These are phyloP conservation scores for Spicauda simplicius DNA, from an alignment of 2,888 invertebrate genomes.

Conservation along the genomic window DNA sequence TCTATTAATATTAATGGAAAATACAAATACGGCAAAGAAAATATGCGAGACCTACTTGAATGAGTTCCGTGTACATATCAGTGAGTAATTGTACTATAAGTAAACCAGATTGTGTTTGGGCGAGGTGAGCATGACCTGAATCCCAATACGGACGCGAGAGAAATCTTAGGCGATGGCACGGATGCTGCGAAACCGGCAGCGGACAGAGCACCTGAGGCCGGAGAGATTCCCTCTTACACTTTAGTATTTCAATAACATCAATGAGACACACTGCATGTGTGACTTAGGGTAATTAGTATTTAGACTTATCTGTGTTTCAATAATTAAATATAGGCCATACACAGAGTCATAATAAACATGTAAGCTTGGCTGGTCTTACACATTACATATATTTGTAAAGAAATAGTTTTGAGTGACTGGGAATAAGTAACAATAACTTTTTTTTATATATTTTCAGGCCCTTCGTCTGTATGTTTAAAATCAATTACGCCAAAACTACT, in stretches of 20 bases:
- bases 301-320: too few species aligned
- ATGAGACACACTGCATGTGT: too few species aligned
- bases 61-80: constrained; percentile 31
- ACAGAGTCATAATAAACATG: too few species aligned
- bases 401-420: too few species aligned
- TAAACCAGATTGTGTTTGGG: constrained; percentile 65
- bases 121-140: constrained; percentile 74
- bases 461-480: too few species aligned
- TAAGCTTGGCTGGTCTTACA: too few species aligned
- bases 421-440: too few species aligned
- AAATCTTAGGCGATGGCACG: constrained; percentile 64
- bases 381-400: too few species aligned
- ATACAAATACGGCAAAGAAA: constrained; percentile 5
- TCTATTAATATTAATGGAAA: neutral
- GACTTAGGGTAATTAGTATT: too few species aligned
- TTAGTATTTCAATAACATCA: neutral
- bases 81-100: constrained; percentile 40
- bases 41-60: constrained; percentile 10
- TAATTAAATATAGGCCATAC: too few species aligned
- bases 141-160: constrained; percentile 79
- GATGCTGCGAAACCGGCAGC: constrained; percentile 44
- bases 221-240: constrained; percentile 58
- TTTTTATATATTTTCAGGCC: too few species aligned
- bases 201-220: constrained; percentile 14
- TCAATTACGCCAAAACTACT: too few species aligned